Evolutionary conservation across 2,797 vertebrate genomes (phyloP).

Genomic region (Liparis tanakae): DNA sequence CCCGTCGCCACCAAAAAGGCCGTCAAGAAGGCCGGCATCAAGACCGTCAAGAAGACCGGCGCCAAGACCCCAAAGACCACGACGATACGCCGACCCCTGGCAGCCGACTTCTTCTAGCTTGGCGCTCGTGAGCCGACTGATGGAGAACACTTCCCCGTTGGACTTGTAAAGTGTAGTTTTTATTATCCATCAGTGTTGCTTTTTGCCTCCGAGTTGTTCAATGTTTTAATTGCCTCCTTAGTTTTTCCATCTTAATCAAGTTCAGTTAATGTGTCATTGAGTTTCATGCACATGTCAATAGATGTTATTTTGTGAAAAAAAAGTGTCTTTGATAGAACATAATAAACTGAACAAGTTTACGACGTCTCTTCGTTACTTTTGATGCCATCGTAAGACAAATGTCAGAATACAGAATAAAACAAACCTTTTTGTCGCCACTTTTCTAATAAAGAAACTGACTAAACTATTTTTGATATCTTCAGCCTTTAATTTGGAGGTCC

Average conservation of each 20-base stretch:
- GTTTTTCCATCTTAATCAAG: conserved; percentile 1
- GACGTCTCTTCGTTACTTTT: not conserved
- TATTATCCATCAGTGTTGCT: conserved; percentile 18
- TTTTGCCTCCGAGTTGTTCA: conserved; percentile 11
- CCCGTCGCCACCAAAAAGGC: conserved; percentile 33
- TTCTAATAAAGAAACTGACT: too few species aligned
- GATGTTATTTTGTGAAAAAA: not conserved
- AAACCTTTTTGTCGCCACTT: not conserved
- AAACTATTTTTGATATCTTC: too few species aligned
- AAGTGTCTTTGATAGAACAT: not conserved
- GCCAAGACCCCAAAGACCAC: not conserved
- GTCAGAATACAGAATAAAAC: not conserved
- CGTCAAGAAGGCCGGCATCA: not conserved
- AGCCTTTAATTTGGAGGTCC: too few species aligned
- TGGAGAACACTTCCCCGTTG: not conserved
- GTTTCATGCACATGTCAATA: not conserved
- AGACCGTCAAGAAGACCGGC: conserved; percentile 31
- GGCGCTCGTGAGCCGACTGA: conserved; percentile 5
- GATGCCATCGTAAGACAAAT: not conserved
- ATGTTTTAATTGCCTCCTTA: conserved; percentile 43
- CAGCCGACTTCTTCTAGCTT: conserved; percentile 87
- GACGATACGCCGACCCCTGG: conserved; percentile 72
- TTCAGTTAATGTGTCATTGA: conserved; percentile 10
- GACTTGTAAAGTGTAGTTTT: conserved; percentile 17
- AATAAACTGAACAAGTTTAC: not conserved